Base-by-base conservation (phyloP, 2,888 invertebrate species). In the Sialis fuliginosa region DNA sequence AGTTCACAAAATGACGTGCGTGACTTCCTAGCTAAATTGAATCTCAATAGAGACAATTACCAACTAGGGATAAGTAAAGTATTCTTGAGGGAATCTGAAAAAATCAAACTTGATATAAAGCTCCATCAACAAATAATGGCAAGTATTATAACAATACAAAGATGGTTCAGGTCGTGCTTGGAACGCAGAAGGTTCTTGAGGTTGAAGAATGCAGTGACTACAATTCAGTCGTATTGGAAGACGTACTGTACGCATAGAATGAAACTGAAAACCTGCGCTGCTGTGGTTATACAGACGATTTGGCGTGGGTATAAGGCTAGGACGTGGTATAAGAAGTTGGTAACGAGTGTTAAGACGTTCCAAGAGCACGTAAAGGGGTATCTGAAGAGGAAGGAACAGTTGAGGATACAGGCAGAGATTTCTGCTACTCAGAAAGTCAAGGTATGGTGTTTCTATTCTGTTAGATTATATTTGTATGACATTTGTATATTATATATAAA, bases 111-210 rank as follows among this genome's bases (percentile, higher is more conserved):
- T 52, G 95, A 96, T 62, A 87, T 88, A 59, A 80, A 86, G 54
- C 71, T 96, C 46, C 95, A 96, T 64, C 86, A 90, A 61, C 89
- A 90, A 63, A 92, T 95, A 54, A 88, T 95, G 77, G 81, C 86
- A 47, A 84, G 89, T 56, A 93, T 95, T 58, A 81, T 90, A 52
- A 81, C 82, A 10, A 84, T 96, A 56, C 95, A 96, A 67, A 70
- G 89, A 52, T 92, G 91, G 91, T 87, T 88, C 65, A 73, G 90
- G 37, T 80, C 86, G 1, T 79, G 82, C 56, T 67, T 89, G 40
- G 86, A 86, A 58, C 68, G 90, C 49, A 70, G 84, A 50, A 74
- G 82, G 51, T 95, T 86, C 67, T 64, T 88, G 1, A 72, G 79
- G 48, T 65, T 89, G 50, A 74, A 79, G 51, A 72, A 77, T 46